Percentiles rank a stretch among this genome's conserved stretches.
phyloP scores from a whole-genome alignment of 1,140 invertebrate genomes.

The Carposina sasakii region DNA sequence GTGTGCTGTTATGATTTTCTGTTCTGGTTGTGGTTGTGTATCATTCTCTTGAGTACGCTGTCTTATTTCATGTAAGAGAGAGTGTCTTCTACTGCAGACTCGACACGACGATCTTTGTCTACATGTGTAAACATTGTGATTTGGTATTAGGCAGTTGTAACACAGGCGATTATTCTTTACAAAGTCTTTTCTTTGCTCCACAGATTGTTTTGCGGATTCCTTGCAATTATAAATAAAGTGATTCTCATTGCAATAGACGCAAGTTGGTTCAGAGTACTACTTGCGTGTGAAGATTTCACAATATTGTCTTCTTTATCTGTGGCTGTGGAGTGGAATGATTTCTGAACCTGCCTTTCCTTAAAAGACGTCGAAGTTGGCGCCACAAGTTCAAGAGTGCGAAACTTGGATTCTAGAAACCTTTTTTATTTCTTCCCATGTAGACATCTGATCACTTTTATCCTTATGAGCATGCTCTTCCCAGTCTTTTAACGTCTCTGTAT shows the following conservation, averaged over 20 bases:
- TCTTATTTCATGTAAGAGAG: conserved; percentile 18
- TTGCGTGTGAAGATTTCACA: conserved; percentile 9
- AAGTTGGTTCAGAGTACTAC: conserved; percentile 7
- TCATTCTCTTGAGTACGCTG: conserved; percentile 8
- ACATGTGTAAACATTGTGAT: conserved; percentile 23
- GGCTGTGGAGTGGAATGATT: conserved; percentile 13
- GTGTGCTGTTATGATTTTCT: conserved; percentile 18
- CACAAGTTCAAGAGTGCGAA: conserved; percentile 29
- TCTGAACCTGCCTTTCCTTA: conserved; percentile 12
- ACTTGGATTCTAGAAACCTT: conserved; percentile 28
- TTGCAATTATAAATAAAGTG: conserved; percentile 22
- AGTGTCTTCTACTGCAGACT: conserved; percentile 25
- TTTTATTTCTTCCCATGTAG: conserved; percentile 22
- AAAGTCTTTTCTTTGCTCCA: conserved; percentile 17
- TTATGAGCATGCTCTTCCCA: conserved; percentile 30
- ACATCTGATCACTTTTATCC: conserved; percentile 14
- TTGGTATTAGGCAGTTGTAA: conserved; percentile 26
- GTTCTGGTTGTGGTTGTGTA: conserved; percentile 4
- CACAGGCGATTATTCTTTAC: conserved; percentile 21
- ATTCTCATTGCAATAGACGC: conserved; percentile 17
- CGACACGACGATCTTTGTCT: conserved; percentile 21
- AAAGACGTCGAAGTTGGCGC: conserved; percentile 11
- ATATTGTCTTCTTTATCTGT: not conserved
- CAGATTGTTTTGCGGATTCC: conserved; percentile 19
- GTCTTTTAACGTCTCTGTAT: conserved; percentile 27